Conservation (phyloP, 2,888 invertebrate species). For the Drosophila paramelanica region DNA sequence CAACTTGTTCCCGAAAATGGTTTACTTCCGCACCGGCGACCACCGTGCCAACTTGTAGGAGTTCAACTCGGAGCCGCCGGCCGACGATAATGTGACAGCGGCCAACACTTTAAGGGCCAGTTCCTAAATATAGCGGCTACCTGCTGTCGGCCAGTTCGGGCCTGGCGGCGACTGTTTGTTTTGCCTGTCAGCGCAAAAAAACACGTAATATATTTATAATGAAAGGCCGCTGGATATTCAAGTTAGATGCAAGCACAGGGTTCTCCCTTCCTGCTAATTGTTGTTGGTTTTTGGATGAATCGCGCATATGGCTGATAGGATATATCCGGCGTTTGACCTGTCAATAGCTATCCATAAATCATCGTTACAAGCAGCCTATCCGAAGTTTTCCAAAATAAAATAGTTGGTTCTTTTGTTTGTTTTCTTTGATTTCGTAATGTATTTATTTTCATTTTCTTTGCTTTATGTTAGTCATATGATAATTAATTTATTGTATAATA, state of each 20-base stretch:
- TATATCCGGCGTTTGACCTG: conserved; percentile 42
- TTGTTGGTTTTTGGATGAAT: conserved; percentile 63
- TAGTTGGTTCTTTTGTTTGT: background rate
- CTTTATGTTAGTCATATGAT: conserved; percentile 53
- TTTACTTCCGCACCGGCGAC: conserved; percentile 72
- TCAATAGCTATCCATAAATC: conserved; percentile 54
- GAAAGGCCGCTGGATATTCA: conserved; percentile 58
- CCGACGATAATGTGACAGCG: conserved; percentile 74
- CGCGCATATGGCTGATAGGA: conserved; percentile 58
- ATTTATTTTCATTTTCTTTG: conserved; percentile 68
- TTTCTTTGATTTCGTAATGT: conserved; percentile 67
- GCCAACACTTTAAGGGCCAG: conserved; percentile 67
- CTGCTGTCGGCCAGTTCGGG: conserved; percentile 30
- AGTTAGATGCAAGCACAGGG: conserved; percentile 12
- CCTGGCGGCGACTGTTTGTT: conserved; percentile 73
- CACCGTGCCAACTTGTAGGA: conserved; percentile 65
- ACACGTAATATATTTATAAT: conserved; percentile 75
- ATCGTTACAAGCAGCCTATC: conserved; percentile 13
- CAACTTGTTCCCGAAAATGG: conserved; percentile 68
- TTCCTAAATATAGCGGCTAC: conserved; percentile 45
- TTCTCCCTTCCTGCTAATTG: conserved; percentile 49
- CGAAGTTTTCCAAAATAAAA: background rate
- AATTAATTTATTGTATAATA: conserved; percentile 67
- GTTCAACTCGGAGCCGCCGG: conserved; percentile 23
- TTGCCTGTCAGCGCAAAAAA: conserved; percentile 65